phyloP scores from a whole-genome alignment of 2,113 vertebrate genomes.

The Corythornis cristatus region DNA sequence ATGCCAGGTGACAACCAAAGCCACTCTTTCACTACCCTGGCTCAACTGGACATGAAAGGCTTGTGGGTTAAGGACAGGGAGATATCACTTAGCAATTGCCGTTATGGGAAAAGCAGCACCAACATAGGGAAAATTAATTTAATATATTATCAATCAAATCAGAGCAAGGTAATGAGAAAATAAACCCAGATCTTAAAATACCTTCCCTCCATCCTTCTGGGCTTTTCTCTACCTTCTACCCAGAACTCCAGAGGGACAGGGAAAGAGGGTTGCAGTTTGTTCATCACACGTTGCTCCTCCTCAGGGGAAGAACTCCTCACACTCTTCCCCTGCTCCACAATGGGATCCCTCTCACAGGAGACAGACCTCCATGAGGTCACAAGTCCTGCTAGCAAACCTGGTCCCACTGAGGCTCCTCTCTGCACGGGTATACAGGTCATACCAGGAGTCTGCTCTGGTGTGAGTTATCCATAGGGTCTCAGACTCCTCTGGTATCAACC shows the following conservation, averaged over 20 bases:
- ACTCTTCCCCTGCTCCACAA: no score
- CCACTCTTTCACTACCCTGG: fast-evolving
- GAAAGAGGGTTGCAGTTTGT: no score
- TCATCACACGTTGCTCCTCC: no score
- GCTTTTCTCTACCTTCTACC: not conserved
- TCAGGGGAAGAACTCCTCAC: no score
- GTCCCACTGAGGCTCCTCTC: no score
- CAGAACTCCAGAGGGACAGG: not conserved
- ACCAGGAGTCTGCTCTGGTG: no score
- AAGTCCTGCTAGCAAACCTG: no score
- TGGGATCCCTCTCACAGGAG: no score
- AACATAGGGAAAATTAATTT: not conserved
- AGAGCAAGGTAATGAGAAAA: not conserved
- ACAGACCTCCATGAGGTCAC: no score
- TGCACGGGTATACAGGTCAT: no score
- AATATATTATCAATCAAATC: not conserved
- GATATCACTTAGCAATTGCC: not conserved
- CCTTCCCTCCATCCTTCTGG: not conserved
- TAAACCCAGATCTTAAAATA: not conserved
- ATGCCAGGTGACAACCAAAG: not conserved
- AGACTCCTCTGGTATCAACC: no score
- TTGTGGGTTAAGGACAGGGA: not conserved
- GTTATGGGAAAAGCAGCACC: not conserved
- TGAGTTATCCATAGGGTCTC: no score
- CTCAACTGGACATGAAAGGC: not conserved